Percentiles rank a stretch among this genome's conserved stretches.
Evolutionary conservation across 1,140 invertebrate genomes (phyloP).

Genomic region (Drosophila asahinai): DNA sequence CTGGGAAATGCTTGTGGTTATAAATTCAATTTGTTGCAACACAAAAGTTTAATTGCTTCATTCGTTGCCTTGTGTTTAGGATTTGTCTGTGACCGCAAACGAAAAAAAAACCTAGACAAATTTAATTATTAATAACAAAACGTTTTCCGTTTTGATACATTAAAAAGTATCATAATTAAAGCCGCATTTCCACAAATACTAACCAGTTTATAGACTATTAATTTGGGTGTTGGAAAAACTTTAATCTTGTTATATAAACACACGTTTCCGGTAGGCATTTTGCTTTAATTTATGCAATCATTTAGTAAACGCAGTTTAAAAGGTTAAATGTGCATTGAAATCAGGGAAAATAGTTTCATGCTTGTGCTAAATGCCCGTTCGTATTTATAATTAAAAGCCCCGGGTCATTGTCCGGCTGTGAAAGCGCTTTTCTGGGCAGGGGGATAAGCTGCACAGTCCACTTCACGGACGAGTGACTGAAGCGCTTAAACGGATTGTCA

Average conservation of each 20-base stretch:
- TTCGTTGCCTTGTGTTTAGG: slow-evolving; percentile 17
- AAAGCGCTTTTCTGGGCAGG: slow-evolving; percentile 18
- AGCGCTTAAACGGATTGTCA: slow-evolving; percentile 64
- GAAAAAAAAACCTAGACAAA: slow-evolving; percentile 19
- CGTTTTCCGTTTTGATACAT: neutral
- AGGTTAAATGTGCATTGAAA: slow-evolving; percentile 21
- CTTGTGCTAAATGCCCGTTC: slow-evolving; percentile 3
- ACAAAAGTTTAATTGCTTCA: slow-evolving; percentile 47
- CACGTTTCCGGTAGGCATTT: slow-evolving; percentile 2
- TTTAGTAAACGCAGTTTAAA: neutral
- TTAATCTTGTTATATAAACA: slow-evolving; percentile 45
- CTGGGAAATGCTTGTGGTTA: slow-evolving; percentile 24
- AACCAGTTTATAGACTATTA: slow-evolving; percentile 36
- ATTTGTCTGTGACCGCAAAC: slow-evolving; percentile 7
- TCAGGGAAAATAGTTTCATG: neutral
- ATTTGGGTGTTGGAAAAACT: slow-evolving; percentile 23
- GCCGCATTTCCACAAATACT: slow-evolving; percentile 8
- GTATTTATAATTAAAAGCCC: slow-evolving; percentile 41
- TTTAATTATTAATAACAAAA: slow-evolving; percentile 37
- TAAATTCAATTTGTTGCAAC: slow-evolving; percentile 56
- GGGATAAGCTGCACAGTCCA: slow-evolving; percentile 41
- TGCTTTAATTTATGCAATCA: slow-evolving; percentile 23
- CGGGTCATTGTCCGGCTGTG: slow-evolving; percentile 47
- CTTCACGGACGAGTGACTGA: slow-evolving; percentile 51
- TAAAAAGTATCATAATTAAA: slow-evolving; percentile 28